Conservation (phyloP, 2,797 vertebrate genomes). For the Gymnothorax javanicus region DNA sequence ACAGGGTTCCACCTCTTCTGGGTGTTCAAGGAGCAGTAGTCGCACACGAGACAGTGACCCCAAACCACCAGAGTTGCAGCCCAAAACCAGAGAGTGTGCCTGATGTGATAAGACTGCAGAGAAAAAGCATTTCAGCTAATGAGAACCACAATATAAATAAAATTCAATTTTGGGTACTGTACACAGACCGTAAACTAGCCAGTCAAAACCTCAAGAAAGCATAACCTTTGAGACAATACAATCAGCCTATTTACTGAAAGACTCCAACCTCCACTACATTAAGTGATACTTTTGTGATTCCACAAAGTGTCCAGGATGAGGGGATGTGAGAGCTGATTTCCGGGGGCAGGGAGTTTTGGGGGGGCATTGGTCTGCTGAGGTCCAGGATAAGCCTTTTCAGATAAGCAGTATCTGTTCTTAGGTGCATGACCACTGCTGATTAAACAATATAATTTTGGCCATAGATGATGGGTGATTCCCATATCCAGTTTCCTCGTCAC, state of each 20-base stretch:
- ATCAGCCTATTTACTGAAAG: neutral
- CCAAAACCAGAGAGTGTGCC: conserved; percentile 64
- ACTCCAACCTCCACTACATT: neutral
- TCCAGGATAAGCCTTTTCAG: neutral
- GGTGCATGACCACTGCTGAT: neutral
- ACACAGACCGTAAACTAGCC: neutral
- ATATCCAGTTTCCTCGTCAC: conserved; percentile 63
- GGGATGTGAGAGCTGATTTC: neutral
- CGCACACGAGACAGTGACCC: conserved; percentile 67
- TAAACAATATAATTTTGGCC: neutral
- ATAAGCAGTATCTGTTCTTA: neutral
- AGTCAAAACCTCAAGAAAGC: neutral
- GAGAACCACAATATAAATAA: neutral
- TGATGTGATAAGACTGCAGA: conserved; percentile 57
- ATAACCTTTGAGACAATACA: neutral
- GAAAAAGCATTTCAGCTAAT: neutral
- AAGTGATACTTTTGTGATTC: neutral
- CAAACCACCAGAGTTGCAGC: conserved; percentile 60
- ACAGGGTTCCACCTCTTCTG: conserved; percentile 36
- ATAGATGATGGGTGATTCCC: neutral
- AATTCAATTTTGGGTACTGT: neutral
- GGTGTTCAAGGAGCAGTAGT: conserved; percentile 66
- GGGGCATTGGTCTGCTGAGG: neutral
- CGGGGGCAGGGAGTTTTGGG: neutral
- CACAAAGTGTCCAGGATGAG: neutral